Conservation (phyloP, 1,140 invertebrate genomes). For the Halyomorpha halys region DNA sequence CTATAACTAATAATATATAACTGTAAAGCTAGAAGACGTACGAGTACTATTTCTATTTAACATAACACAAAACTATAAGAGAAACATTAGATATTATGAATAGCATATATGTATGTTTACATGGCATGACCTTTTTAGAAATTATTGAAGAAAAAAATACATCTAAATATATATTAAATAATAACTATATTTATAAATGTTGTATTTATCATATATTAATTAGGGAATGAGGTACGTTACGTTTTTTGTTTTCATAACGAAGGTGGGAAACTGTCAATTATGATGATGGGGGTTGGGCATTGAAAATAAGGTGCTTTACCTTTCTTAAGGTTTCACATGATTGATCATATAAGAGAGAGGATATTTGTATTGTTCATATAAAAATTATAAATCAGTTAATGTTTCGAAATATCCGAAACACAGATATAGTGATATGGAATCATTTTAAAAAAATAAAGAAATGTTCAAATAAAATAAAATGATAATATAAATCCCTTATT, state of each 20-base stretch:
- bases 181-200: slow-evolving; percentile 12
- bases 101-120: slow-evolving; percentile 1
- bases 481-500: no score
- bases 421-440: slow-evolving; percentile 12
- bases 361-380: neutral
- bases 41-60: no score
- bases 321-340: neutral
- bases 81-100: slow-evolving; percentile 4
- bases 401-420: slow-evolving; percentile 7
- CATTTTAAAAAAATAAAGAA: neutral
- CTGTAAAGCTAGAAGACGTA: no score
- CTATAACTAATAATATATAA: no score
- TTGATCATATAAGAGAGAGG: neutral
- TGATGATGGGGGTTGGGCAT: slow-evolving; percentile 12
- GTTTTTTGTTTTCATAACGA: neutral
- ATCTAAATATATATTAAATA: slow-evolving; percentile 3
- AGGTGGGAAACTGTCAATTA: neutral
- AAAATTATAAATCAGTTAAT: neutral
- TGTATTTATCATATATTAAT: slow-evolving; percentile 7
- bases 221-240: neutral
- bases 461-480: neutral
- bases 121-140: slow-evolving; percentile 13
- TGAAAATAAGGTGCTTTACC: slow-evolving; percentile 1
- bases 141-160: slow-evolving; percentile 3
- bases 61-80: slow-evolving; percentile 1